These are phyloP conservation scores for Merodon equestris DNA, from an alignment of 2,888 invertebrate species.

Conservation along the genomic window DNA sequence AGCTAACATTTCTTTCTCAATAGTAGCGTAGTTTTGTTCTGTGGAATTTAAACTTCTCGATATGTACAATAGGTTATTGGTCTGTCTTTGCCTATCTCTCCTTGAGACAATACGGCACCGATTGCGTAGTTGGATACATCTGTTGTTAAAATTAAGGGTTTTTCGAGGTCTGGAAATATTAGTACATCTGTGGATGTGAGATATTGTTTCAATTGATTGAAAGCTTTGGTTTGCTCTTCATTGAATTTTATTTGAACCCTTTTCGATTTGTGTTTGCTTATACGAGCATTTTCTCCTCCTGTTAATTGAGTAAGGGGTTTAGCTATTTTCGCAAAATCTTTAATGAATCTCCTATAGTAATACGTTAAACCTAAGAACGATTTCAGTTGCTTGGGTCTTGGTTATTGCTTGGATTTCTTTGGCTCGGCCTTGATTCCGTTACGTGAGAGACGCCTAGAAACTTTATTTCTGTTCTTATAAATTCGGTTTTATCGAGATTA, in stretches of 20 bases:
- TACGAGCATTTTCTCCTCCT: background rate
- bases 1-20: conserved; percentile 7
- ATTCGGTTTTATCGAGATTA: conserved; percentile 11
- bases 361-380: conserved; percentile 10
- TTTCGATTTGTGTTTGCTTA: conserved; percentile 4
- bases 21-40: conserved; percentile 5
- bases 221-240: conserved; percentile 7
- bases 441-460: background rate
- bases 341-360: conserved; percentile 13
- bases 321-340: background rate
- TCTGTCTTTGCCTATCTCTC: too few relatives aligned
- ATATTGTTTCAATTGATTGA: conserved; percentile 4
- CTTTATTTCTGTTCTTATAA: conserved; percentile 4
- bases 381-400: background rate
- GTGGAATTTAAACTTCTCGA: background rate
- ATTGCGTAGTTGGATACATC: background rate
- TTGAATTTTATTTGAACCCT: conserved; percentile 6
- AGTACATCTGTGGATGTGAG: background rate
- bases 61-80: background rate
- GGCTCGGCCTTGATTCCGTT: conserved; percentile 1
- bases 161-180: conserved; percentile 12
- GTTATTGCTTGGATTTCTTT: conserved; percentile 2
- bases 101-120: conserved; percentile 5
- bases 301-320: conserved; percentile 1
- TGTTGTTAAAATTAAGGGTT: background rate